Evolutionary conservation across 1,140 invertebrate genomes (phyloP).

Genomic region (Magallana gigas): DNA sequence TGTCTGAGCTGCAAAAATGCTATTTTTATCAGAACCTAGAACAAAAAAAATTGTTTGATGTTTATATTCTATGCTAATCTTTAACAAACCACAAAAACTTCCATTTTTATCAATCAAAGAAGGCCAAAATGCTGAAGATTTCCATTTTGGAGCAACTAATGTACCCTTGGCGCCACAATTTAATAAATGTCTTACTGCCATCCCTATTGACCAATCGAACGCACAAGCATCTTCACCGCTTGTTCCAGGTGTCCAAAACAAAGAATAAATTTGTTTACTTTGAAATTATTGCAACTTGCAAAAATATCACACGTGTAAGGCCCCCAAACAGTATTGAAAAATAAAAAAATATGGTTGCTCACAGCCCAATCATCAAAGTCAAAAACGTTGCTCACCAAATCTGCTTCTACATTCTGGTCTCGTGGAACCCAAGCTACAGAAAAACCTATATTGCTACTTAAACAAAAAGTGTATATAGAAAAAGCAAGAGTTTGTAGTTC

Average conservation of each 20-base stretch:
- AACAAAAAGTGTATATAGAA: no score
- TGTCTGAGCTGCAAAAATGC: neutral
- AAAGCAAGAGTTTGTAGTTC: no score
- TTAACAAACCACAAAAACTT: conserved; percentile 13
- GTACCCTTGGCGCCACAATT: neutral
- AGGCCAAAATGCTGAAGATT: neutral
- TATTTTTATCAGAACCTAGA: conserved; percentile 13
- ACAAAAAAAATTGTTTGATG: neutral
- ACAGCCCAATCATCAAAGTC: neutral
- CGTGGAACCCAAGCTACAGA: conserved; percentile 40
- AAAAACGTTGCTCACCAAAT: no score
- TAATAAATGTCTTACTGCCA: neutral
- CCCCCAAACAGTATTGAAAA: neutral
- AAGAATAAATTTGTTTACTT: neutral
- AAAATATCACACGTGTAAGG: neutral
- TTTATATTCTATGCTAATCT: neutral
- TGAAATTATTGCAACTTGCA: conserved; percentile 23
- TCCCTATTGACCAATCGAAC: neutral
- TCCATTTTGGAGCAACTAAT: conserved; percentile 41
- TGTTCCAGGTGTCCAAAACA: no score
- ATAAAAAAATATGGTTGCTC: neutral
- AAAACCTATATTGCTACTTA: no score
- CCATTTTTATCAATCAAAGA: neutral
- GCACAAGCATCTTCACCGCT: no score
- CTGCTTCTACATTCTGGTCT: conserved; percentile 36